Evolutionary conservation across 2,797 vertebrate species (phyloP), one percentile per base, ranked within the genome.

Genomic region (Anomalospiza imberbis): DNA sequence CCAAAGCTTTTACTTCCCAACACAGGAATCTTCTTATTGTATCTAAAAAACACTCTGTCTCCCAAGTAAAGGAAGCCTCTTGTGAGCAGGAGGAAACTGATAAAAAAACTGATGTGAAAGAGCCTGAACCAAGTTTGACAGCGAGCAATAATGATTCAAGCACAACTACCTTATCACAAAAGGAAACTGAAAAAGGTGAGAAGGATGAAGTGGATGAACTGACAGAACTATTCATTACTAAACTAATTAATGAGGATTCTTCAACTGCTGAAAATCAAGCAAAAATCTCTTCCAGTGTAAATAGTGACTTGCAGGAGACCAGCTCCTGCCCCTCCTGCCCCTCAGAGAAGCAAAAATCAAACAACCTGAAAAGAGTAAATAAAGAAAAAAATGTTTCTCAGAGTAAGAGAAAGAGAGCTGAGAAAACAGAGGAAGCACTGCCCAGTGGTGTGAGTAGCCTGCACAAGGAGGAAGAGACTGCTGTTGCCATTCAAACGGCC

Each of bases 11-110:
- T 97, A 97, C 99, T 73, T 98, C 98, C 84, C 98, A 99, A 81
- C 99, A 99, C 81, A 98, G 99, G 85, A 98, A 98, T 96, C 98
- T 99, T 93, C 99, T 99, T 83, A 98, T 99, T 92, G 98, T 99
- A 65, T 99, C 98, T 92, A 99, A 99, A 96, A 99, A 97, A 74
- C 92, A 98, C 75, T 96, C 97, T 1, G 98, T 97, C 48, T 89
- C 98, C 40, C 94, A 97, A 84, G 97, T 97, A 85, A 98, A 98
- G 89, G 98, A 97, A 79, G 31, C 58, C n/a, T 54, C 96, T 79
- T 92, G 89, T 62, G 96, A 97, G 63, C 97, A 93, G 60, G 96
- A 98, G 85, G 71, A 87, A 20, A 36, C 61, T 89, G 94, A 91
- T 55, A 74, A 94, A 91, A 97, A 94, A 62, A 85, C 61, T 75